Base-by-base conservation (phyloP, 2,888 invertebrate species). In the Acleris holmiana region DNA sequence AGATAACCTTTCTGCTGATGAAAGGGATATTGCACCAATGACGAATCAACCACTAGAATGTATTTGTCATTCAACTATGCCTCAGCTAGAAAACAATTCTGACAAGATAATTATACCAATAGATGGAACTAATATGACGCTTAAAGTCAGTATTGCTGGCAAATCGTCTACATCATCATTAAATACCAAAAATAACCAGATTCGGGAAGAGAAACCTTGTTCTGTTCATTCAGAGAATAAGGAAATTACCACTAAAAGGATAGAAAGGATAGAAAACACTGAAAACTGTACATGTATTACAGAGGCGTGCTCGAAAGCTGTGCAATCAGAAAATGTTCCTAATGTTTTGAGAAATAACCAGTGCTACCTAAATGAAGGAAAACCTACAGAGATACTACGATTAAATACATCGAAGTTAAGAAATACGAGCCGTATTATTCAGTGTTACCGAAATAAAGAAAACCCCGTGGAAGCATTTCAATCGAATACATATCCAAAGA, bases 121-220 rank as follows among this genome's bases (percentile, higher is more conserved):
- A 67, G 77, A 85, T 71, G 90, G 89, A n/a, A 91, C 91, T 48
- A 90, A 90, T 68, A 89, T 91, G 88, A 88, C 82, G 21, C 75
- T 91, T 8, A 84, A 79, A 73, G 85, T 89, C 3, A 82, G 72
- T 55, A 76, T 85, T 66, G 81, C 73, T 18, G 56, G 49, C 56
- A 40, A 29, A 4, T 35, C 35, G 35, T 19, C 35, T 35, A 4
- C 35, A 29, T 10, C 29, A 29, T 29, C 13, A 10, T 56, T 18
- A 62, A 57, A 61, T 44, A 13, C 49, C 1, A 68, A 68, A 19
- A 61, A 35, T 35, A 59, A 64, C 25, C 69, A 60, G 55, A 55
- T 64, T 21, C 53, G 49, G 55, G 17, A 35, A 5, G 47, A 66
- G 17, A 57, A 67, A 17, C 56, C 63, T 17, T 50, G 57, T 7